Conservation (phyloP, 2,888 invertebrate genomes). For the Sceliomorpha sp. region DNA sequence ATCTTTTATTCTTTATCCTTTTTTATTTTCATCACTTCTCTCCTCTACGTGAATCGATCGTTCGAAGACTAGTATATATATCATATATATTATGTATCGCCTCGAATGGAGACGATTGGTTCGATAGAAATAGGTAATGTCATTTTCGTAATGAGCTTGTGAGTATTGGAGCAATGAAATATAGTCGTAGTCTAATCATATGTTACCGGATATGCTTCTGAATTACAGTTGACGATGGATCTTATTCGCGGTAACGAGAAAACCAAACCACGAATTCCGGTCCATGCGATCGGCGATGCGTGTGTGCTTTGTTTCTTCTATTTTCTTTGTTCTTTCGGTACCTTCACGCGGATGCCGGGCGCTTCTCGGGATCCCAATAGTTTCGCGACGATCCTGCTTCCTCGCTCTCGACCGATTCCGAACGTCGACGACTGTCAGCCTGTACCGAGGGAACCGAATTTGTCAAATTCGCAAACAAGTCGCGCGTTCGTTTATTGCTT, state of each 20-base stretch:
- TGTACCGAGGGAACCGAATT: conserved; percentile 11
- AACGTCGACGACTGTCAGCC: not conserved
- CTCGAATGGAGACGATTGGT: conserved; percentile 49
- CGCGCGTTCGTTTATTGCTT: conserved; percentile 27
- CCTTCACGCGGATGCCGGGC: too few relatives aligned
- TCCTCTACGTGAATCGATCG: conserved; percentile 55
- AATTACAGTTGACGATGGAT: conserved; percentile 58
- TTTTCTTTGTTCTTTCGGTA: too few relatives aligned
- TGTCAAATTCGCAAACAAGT: conserved; percentile 4
- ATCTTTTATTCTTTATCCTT: conserved; percentile 25
- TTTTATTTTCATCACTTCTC: conserved; percentile 20
- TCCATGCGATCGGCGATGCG: conserved; percentile 50
- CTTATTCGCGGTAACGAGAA: conserved; percentile 42
- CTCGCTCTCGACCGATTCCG: conserved; percentile 4
- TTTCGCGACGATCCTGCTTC: conserved; percentile 2
- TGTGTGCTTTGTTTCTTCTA: conserved; percentile 19
- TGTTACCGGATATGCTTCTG: conserved; percentile 75
- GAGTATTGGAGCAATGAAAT: conserved; percentile 46
- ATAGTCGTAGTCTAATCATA: conserved; percentile 71
- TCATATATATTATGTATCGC: conserved; percentile 35
- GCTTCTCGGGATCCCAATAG: conserved; percentile 6
- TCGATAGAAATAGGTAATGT: conserved; percentile 48
- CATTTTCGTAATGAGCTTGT: conserved; percentile 39
- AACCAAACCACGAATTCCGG: conserved; percentile 44
- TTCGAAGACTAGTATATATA: conserved; percentile 30